These are phyloP conservation scores for Hydractinia symbiolongicarpus DNA, from an alignment of 30 jellyfish, hydroid and myxozoan genomes.

Conservation along the genomic window DNA sequence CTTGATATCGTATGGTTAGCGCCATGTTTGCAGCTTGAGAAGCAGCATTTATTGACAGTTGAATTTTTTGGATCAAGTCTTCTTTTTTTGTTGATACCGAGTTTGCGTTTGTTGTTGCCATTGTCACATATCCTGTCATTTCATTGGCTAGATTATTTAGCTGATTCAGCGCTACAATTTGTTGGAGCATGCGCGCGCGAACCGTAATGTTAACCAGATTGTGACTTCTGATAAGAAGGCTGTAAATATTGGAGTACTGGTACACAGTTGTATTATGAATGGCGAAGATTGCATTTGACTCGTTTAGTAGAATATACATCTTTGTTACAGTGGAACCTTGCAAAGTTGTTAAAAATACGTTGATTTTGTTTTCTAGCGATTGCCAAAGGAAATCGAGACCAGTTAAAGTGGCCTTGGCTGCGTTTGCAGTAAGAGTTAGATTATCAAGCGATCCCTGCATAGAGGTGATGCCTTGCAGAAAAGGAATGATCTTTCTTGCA, in stretches of 20 bases:
- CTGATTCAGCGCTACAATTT: constrained; percentile 62
- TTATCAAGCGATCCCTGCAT: constrained; percentile 17
- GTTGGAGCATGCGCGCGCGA: constrained; percentile 62
- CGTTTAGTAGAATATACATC: constrained; percentile 23
- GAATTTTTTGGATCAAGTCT: constrained; percentile 45
- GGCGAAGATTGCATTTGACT: constrained; percentile 31
- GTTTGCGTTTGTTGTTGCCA: constrained; percentile 36
- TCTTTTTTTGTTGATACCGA: constrained; percentile 38
- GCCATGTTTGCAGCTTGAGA: constrained; percentile 70
- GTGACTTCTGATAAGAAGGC: constrained; percentile 38
- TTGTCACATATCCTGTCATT: constrained; percentile 42
- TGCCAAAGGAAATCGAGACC: constrained; percentile 58
- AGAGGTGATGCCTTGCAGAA: constrained; percentile 66
- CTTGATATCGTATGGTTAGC: constrained; percentile 21
- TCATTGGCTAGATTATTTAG: constrained; percentile 50
- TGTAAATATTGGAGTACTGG: constrained; percentile 45
- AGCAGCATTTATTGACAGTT: constrained; percentile 67
- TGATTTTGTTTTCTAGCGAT: constrained; percentile 38
- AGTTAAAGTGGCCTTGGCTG: constrained; percentile 36
- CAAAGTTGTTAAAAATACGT: constrained; percentile 35
- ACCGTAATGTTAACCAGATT: constrained; percentile 45
- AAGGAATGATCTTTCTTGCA: constrained; percentile 39
- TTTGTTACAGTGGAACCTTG: constrained; percentile 31
- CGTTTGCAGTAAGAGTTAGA: constrained; percentile 44
- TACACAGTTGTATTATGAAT: constrained; percentile 64